phyloP scores from a whole-genome alignment of 1,140 invertebrate genomes.

The Ylistrum balloti region DNA sequence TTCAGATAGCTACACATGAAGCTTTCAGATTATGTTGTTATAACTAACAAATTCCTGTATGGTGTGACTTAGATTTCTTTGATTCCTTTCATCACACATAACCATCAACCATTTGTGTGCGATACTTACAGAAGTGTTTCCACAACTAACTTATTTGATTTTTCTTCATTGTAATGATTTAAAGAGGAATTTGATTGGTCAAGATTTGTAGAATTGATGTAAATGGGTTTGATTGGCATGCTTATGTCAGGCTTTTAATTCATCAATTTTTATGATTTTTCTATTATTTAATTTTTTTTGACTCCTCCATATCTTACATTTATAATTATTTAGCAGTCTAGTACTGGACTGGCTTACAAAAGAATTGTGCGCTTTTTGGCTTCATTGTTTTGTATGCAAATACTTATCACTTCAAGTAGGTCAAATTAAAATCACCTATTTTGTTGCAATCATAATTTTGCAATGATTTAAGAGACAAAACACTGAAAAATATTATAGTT shows the following conservation, averaged over 20 bases:
- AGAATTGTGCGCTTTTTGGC: background rate
- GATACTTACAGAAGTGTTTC: background rate
- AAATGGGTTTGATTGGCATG: conserved; percentile 10
- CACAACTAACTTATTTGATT: background rate
- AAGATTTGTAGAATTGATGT: background rate
- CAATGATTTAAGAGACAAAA: no score
- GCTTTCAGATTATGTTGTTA: background rate
- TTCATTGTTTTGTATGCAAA: background rate
- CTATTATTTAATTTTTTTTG: no score
- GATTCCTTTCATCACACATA: background rate
- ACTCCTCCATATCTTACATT: background rate
- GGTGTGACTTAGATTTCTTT: background rate
- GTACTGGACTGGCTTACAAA: background rate
- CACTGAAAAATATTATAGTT: no score
- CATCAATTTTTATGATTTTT: background rate
- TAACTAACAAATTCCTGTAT: background rate
- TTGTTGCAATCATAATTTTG: no score
- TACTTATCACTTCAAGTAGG: no score
- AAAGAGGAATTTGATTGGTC: background rate
- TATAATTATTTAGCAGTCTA: background rate
- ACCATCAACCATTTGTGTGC: conserved; percentile 20
- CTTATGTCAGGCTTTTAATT: background rate
- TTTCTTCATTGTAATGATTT: background rate
- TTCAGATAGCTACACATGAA: background rate
- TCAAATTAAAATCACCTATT: no score